phyloP scores from a whole-genome alignment of 2,797 vertebrate genomes.

The Chloroceryle inda region DNA sequence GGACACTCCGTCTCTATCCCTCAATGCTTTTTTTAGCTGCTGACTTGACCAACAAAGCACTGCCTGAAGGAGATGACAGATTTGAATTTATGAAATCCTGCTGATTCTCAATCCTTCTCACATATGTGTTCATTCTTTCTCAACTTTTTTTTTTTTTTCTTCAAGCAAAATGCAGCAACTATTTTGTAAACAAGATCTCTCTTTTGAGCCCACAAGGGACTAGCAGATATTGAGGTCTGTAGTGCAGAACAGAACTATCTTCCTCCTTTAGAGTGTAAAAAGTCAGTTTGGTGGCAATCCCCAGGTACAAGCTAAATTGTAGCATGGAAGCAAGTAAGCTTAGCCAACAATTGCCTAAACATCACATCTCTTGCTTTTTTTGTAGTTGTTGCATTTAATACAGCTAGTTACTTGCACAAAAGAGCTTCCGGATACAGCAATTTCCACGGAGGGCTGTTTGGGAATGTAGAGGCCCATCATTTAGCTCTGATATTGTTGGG shows the following conservation, averaged over 20 bases:
- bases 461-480: constrained; percentile 83
- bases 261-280: background rate
- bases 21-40: background rate
- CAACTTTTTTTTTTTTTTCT: background rate
- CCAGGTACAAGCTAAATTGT: constrained; percentile 53
- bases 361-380: constrained; percentile 78
- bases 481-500: constrained; percentile 84
- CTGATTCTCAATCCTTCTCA: background rate
- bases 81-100: background rate
- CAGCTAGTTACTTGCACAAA: constrained; percentile 84
- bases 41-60: background rate
- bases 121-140: background rate
- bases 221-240: background rate
- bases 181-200: background rate
- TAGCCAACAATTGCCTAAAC: constrained; percentile 73
- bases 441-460: constrained; percentile 83
- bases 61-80: background rate
- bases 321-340: constrained; percentile 56
- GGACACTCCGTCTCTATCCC: background rate
- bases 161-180: background rate
- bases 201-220: background rate
- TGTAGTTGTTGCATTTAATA: constrained; percentile 85
- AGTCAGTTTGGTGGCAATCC: background rate
- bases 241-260: background rate
- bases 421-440: constrained; percentile 81